Percentiles rank a stretch among this genome's conserved stretches.
phyloP scores from a whole-genome alignment of 1,140 invertebrate genomes.

The Cyclina sinensis region DNA sequence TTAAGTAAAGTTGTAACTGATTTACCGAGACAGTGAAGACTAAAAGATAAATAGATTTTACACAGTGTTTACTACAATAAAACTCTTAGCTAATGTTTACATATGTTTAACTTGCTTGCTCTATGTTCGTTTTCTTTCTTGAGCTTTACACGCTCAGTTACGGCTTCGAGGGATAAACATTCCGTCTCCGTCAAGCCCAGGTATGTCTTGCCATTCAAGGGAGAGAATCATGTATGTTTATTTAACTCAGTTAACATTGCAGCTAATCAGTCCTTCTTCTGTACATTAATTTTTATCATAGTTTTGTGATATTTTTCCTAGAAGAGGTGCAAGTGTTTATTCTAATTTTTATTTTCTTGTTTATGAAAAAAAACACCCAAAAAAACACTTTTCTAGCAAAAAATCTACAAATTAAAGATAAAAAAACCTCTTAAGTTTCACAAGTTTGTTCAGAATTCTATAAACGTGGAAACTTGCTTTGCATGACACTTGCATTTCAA shows the following conservation, averaged over 20 bases:
- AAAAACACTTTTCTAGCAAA: too few species aligned
- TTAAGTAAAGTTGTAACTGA: too few species aligned
- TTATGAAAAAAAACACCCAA: too few species aligned
- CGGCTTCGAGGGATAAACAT: constrained; percentile 42
- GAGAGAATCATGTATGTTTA: background rate
- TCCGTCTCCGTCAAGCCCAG: constrained; percentile 16
- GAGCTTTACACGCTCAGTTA: constrained; percentile 57
- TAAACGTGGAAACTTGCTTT: too few species aligned
- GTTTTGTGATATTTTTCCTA: background rate
- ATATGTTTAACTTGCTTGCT: constrained; percentile 25
- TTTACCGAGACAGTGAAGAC: too few species aligned
- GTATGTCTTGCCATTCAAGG: background rate
- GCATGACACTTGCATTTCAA: background rate
- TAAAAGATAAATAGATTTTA: too few species aligned
- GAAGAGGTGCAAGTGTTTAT: background rate
- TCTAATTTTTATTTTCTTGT: too few species aligned
- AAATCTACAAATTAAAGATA: too few species aligned
- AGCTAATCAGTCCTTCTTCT: background rate
- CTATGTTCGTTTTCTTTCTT: constrained; percentile 44
- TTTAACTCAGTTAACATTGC: constrained; percentile 33
- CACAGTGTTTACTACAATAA: too few species aligned
- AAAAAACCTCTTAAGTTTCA: too few species aligned
- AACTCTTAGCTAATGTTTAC: too few species aligned
- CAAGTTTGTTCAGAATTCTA: too few species aligned
- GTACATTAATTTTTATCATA: background rate